Base-by-base conservation (phyloP, 2,113 vertebrate species). In the Aegotheles bennettii region DNA sequence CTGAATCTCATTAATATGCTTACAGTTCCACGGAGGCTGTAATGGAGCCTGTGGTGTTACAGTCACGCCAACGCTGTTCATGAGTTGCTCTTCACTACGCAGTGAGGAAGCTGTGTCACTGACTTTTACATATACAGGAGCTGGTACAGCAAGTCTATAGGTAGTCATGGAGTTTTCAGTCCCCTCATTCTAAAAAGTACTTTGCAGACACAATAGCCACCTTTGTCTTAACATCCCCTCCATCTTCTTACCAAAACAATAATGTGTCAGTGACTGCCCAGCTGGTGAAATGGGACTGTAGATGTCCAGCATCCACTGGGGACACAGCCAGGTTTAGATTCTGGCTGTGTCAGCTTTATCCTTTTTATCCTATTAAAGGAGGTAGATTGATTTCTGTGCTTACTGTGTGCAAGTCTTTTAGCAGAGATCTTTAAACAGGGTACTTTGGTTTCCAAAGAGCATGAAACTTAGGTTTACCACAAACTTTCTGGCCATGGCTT, bases 1-100 rank as follows among this genome's bases (percentile, higher is more conserved):
- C 20, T 65, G 90, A 54, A 48, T 75, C 79, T 96, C 80, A 84
- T 93, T 89, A 93, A 93, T 95, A 82, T 36, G 29, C 71, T 81
- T 35, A 43, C 36, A 90, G 87, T 75, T 94, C 73, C 61, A 75
- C 21, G 38, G 88, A 90, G 71, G 73, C 90, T 90, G 86, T 89
- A 47, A 81, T 59, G 69, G 64, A 86, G 85, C 60, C 60, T 79
- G 40, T 90, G 79, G 92, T 71, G 83, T 63, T 94, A 53, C 38
- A 90, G 70, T 90, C 76, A 63, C 13, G 1, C 75, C 78, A 59
- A 25, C 10, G 5, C 83, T 75, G 56, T 36, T 87, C 43, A 13
- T 13, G 71, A 86, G 54, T 47, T 95, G 82, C 63, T 94, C 63
- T 74, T 91, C 60, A 14, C 36, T 54, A 13, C 1, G 20, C 51